Evolutionary conservation across 2,888 invertebrate genomes (phyloP).

Genomic region (Nymphalis c-album): DNA sequence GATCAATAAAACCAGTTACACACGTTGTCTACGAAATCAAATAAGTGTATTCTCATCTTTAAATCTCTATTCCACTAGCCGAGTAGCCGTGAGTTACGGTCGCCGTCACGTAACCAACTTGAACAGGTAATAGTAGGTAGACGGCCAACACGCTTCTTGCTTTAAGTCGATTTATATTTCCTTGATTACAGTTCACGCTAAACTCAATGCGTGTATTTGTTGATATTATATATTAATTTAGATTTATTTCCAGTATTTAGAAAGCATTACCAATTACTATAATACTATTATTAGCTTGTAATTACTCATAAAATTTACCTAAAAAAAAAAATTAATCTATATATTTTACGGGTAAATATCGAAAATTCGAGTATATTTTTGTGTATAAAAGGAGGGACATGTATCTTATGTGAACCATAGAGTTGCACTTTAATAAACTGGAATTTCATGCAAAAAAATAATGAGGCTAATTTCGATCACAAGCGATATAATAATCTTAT

Average conservation of each 20-base stretch:
- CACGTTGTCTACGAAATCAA: neutral
- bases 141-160: constrained; percentile 22
- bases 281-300: too few species aligned
- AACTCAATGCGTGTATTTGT: neutral
- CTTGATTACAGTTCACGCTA: constrained; percentile 20
- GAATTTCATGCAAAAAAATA: too few species aligned
- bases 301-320: too few species aligned
- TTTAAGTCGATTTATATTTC: constrained; percentile 31
- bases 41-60: neutral
- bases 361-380: too few species aligned
- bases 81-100: constrained; percentile 23
- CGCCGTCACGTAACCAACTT: constrained; percentile 26
- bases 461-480: too few species aligned
- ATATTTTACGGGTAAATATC: too few species aligned
- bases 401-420: too few species aligned
- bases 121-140: constrained; percentile 31
- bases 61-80: constrained; percentile 11
- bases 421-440: too few species aligned
- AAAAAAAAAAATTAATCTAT: too few species aligned
- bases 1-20: constrained; percentile 13
- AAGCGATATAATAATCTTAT: too few species aligned
- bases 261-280: too few species aligned
- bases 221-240: neutral
- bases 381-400: too few species aligned
- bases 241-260: neutral